These are phyloP conservation scores for Miniopterus natalensis DNA, from an alignment of 2,113 vertebrate species.

Conservation along the genomic window DNA sequence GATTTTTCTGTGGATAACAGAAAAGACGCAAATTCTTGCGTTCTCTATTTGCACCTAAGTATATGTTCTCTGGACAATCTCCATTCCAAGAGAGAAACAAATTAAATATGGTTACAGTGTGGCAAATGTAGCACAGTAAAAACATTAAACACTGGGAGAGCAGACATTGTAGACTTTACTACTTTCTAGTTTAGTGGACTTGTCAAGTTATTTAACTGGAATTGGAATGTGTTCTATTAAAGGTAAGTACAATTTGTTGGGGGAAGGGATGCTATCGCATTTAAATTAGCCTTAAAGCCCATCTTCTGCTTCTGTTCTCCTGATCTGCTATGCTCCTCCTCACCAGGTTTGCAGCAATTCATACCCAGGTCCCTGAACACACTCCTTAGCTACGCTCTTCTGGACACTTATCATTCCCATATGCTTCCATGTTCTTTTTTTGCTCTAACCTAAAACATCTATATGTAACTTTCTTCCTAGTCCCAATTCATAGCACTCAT, in stretches of 20 bases:
- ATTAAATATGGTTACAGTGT: background rate
- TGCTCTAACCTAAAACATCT: background rate
- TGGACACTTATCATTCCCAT: background rate
- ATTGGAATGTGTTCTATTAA: background rate
- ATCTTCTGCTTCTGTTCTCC: background rate
- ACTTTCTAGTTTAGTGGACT: background rate
- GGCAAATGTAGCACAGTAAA: background rate
- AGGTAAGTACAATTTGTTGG: background rate
- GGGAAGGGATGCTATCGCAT: background rate
- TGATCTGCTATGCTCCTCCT: background rate
- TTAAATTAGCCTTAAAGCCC: background rate
- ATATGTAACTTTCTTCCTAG: background rate
- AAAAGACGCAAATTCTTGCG: background rate
- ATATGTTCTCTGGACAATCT: background rate
- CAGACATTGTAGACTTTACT: background rate
- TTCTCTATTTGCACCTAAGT: background rate
- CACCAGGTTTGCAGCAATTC: background rate
- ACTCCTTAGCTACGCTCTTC: background rate
- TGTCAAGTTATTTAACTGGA: background rate
- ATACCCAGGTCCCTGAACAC: background rate
- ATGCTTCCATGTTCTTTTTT: background rate
- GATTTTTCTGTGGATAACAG: background rate
- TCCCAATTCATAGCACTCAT: background rate
- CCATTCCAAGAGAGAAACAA: background rate
- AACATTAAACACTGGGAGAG: background rate